Evolutionary conservation across 2,113 vertebrate genomes (phyloP).

Genomic region (Brachyistius frenatus): DNA sequence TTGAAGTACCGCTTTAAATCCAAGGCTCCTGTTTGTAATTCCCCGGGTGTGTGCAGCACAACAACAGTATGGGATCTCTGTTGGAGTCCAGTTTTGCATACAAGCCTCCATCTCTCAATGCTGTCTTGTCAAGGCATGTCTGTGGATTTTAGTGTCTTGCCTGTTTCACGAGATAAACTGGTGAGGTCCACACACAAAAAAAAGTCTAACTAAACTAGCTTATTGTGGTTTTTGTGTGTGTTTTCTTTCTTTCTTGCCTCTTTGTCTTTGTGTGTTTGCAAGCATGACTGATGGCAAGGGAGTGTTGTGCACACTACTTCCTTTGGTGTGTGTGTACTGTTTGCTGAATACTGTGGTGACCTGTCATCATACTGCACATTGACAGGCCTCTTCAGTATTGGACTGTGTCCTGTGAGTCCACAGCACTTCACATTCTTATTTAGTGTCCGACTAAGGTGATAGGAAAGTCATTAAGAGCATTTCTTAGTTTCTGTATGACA

Average conservation of each 20-base stretch:
- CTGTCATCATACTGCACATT: conserved; percentile 36
- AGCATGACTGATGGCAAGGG: conserved; percentile 32
- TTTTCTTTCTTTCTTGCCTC: conserved; percentile 26
- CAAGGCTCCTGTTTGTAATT: conserved; percentile 42
- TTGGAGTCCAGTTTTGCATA: conserved; percentile 43
- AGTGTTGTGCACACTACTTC: conserved; percentile 17
- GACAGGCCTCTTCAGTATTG: not conserved
- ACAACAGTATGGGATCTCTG: conserved; percentile 21
- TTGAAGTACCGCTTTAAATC: conserved; percentile 29
- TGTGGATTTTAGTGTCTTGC: conserved; percentile 32
- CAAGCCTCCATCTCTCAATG: not conserved
- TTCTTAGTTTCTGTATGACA: too few relatives aligned
- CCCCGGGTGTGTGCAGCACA: conserved; percentile 20
- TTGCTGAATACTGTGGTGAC: conserved; percentile 50
- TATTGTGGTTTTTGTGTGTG: conserved; percentile 23
- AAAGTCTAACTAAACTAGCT: conserved; percentile 16
- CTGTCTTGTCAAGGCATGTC: conserved; percentile 56
- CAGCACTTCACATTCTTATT: too few relatives aligned
- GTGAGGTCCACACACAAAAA: conserved; percentile 28
- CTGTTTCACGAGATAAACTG: conserved; percentile 36
- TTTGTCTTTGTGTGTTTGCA: conserved; percentile 41
- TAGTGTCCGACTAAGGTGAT: too few relatives aligned
- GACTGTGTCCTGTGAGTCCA: conserved; percentile 23
- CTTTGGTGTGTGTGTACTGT: conserved; percentile 46
- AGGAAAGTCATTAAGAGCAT: too few relatives aligned